phyloP scores from a whole-genome alignment of 1,140 invertebrate genomes.

The Musca domestica region DNA sequence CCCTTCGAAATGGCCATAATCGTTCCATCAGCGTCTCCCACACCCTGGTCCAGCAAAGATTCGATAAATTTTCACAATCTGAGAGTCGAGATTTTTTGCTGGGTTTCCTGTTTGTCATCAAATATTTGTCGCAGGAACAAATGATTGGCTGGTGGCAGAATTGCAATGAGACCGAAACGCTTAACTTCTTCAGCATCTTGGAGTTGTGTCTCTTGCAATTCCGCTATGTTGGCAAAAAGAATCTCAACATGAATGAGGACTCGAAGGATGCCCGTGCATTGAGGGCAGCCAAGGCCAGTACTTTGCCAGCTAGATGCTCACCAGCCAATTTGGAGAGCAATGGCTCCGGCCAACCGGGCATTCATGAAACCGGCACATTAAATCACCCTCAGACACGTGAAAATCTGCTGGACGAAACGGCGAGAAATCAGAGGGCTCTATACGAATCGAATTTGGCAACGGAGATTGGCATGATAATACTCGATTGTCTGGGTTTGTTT shows the following conservation, averaged over 20 bases:
- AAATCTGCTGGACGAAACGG: conserved; percentile 56
- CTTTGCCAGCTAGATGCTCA: conserved; percentile 66
- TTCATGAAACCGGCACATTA: conserved; percentile 57
- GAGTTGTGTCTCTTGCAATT: conserved; percentile 76
- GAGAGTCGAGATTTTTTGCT: conserved; percentile 77
- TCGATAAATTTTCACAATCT: conserved; percentile 70
- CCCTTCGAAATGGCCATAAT: conserved; percentile 47
- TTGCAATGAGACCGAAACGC: conserved; percentile 57
- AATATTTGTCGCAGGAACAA: conserved; percentile 83
- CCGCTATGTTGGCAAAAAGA: conserved; percentile 80
- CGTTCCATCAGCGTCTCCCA: conserved; percentile 61
- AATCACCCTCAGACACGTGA: conserved; percentile 59
- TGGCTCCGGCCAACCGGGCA: conserved; percentile 52
- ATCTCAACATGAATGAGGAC: conserved; percentile 61
- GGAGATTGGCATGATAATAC: conserved; percentile 82
- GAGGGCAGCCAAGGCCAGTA: conserved; percentile 65
- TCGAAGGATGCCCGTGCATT: conserved; percentile 57
- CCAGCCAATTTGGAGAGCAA: conserved; percentile 28
- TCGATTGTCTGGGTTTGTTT: conserved; percentile 84
- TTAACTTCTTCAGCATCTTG: conserved; percentile 47
- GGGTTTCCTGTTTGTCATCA: conserved; percentile 87
- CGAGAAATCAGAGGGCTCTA: conserved; percentile 51
- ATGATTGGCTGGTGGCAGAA: conserved; percentile 90
- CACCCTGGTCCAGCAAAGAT: conserved; percentile 57
- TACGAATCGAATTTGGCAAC: conserved; percentile 86